Conservation (phyloP, 2,797 vertebrate species). For the Sebastiscus albofasciatus region DNA sequence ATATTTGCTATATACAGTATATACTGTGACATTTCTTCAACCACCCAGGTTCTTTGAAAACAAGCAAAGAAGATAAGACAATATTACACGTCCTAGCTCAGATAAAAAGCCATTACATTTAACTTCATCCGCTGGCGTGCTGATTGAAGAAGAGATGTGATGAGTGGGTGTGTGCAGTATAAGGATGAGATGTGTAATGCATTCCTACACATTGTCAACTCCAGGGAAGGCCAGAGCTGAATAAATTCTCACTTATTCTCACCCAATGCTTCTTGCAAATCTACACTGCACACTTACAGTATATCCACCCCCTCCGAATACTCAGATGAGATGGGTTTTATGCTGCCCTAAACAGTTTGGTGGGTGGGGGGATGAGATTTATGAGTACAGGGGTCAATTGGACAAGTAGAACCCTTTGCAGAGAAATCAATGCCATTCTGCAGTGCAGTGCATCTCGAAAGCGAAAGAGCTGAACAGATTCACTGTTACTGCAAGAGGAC, state of each 20-base stretch:
- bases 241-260: conserved; percentile 36
- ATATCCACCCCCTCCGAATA: conserved; percentile 7
- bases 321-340: conserved; percentile 3
- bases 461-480: conserved; percentile 70
- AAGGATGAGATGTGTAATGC: conserved; percentile 45
- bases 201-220: conserved; percentile 63
- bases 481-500: conserved; percentile 64
- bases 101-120: background rate
- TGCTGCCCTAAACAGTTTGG: conserved; percentile 12
- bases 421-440: conserved; percentile 66
- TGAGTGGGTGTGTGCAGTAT: conserved; percentile 56
- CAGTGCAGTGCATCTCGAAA: conserved; percentile 51
- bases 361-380: conserved; percentile 40
- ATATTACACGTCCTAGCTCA: background rate
- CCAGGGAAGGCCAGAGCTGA: conserved; percentile 25
- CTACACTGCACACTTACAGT: conserved; percentile 12
- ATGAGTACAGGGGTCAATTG: conserved; percentile 31
- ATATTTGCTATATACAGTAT: background rate
- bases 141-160: conserved; percentile 31
- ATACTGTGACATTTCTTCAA: background rate
- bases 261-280: conserved; percentile 4
- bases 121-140: background rate
- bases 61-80: background rate
- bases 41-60: background rate
- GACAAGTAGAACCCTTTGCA: conserved; percentile 23